These are phyloP conservation scores for Melangyna quadrimaculata DNA, from an alignment of 2,888 invertebrate species.

Conservation along the genomic window DNA sequence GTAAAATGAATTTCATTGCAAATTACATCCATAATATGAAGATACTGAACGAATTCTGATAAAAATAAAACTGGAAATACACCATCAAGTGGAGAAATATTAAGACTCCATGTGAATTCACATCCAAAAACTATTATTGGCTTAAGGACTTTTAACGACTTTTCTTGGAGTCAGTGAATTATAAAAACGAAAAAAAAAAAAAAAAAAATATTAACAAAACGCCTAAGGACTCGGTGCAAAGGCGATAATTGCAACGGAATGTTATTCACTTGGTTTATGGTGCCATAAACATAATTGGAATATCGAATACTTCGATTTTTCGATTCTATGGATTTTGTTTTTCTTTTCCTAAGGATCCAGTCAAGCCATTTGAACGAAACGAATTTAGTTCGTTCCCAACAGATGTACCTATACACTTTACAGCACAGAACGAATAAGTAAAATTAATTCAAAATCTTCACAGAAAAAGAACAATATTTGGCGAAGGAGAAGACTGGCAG, in stretches of 20 bases:
- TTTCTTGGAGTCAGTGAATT: conserved; percentile 14
- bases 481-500: conserved; percentile 2
- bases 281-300: conserved; percentile 72
- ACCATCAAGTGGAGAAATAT: conserved; percentile 17
- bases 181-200: conserved; percentile 10
- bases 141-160: conserved; percentile 65
- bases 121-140: conserved; percentile 68
- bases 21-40: conserved; percentile 58
- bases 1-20: conserved; percentile 68
- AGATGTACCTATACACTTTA: neutral
- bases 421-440: conserved; percentile 25
- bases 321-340: conserved; percentile 35
- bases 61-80: conserved; percentile 35
- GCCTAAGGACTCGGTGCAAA: conserved; percentile 54
- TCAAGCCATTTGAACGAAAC: conserved; percentile 23
- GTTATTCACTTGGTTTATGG: conserved; percentile 67
- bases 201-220: conserved; percentile 54
- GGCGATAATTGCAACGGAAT: conserved; percentile 70
- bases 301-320: conserved; percentile 67
- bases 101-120: conserved; percentile 8
- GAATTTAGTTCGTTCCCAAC: conserved; percentile 40
- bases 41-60: conserved; percentile 42
- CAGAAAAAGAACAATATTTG: conserved; percentile 42
- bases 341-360: conserved; percentile 3
- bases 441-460: conserved; percentile 20